A percentile compares a stretch with the other conserved stretches of the same genome.
Conservation (phyloP, 2,113 vertebrate species). For the Plectropomus leopardus region DNA sequence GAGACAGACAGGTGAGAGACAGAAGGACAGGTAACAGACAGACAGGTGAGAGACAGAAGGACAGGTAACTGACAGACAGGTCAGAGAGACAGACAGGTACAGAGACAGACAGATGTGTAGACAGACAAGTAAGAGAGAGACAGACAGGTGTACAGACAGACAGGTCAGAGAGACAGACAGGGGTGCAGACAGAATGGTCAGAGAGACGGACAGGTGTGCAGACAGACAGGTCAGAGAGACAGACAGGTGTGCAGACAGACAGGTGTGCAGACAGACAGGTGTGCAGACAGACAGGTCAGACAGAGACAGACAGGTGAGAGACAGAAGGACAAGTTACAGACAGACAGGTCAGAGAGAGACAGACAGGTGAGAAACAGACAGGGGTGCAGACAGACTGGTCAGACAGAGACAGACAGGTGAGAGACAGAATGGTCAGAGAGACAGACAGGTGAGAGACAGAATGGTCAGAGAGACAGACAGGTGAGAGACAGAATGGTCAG, state of each 20-base stretch:
- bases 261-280: not conserved
- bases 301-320: not conserved
- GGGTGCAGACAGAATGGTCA: too few species aligned
- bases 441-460: not conserved
- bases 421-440: too few species aligned
- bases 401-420: too few species aligned
- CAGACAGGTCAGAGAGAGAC: not conserved
- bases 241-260: constrained; percentile 9
- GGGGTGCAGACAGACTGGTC: too few species aligned
- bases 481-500: not conserved
- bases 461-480: not conserved
- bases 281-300: not conserved
- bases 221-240: not conserved
- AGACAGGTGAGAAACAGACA: constrained; percentile 1
- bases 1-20: constrained; percentile 4
- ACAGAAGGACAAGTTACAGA: not conserved
- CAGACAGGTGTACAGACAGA: constrained; percentile 17
- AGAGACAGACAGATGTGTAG: not conserved
- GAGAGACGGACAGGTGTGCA: too few species aligned
- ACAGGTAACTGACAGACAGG: too few species aligned
- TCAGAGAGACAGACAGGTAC: not conserved
- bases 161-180: constrained; percentile 7
- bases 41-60: too few species aligned
- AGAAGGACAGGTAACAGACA: not conserved
- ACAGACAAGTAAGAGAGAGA: not conserved